phyloP scores from a whole-genome alignment of 2,888 invertebrate species.

The Itoplectis maculator region DNA sequence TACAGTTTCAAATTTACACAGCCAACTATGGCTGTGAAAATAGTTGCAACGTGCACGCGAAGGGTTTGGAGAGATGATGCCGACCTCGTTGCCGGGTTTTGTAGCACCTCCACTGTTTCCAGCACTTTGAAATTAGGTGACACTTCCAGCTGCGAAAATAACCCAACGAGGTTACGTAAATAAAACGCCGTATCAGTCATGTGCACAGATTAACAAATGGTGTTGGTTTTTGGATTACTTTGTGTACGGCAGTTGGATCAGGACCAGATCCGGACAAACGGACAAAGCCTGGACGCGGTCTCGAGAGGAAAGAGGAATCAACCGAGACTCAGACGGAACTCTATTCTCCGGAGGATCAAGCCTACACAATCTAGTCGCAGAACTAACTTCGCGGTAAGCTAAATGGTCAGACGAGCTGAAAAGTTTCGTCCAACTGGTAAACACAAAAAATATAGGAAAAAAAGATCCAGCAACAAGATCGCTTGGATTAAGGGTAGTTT shows the following conservation, averaged over 20 bases:
- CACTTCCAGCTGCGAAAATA: background rate
- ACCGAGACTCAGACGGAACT: background rate
- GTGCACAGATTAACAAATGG: background rate
- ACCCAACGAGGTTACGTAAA: background rate
- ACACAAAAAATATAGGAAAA: background rate
- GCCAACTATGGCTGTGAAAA: background rate
- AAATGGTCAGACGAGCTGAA: slow-evolving; percentile 6
- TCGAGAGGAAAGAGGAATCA: background rate
- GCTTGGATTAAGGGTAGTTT: background rate
- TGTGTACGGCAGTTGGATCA: background rate
- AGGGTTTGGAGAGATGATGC: background rate
- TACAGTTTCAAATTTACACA: background rate
- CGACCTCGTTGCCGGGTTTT: background rate
- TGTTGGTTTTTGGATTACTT: background rate
- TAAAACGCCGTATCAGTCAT: background rate
- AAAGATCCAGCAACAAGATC: slow-evolving; percentile 3
- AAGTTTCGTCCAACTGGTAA: background rate
- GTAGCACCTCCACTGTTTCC: background rate
- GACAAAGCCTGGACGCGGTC: background rate
- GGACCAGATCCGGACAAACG: too few relatives aligned
- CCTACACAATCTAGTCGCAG: background rate
- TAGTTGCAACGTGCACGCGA: too few relatives aligned
- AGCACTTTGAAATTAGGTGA: slow-evolving; percentile 6
- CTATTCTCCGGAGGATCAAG: background rate
- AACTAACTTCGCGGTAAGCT: background rate